These are phyloP conservation scores for Pardosa pseudoannulata DNA, from an alignment of 2,888 invertebrate species.

Conservation along the genomic window DNA sequence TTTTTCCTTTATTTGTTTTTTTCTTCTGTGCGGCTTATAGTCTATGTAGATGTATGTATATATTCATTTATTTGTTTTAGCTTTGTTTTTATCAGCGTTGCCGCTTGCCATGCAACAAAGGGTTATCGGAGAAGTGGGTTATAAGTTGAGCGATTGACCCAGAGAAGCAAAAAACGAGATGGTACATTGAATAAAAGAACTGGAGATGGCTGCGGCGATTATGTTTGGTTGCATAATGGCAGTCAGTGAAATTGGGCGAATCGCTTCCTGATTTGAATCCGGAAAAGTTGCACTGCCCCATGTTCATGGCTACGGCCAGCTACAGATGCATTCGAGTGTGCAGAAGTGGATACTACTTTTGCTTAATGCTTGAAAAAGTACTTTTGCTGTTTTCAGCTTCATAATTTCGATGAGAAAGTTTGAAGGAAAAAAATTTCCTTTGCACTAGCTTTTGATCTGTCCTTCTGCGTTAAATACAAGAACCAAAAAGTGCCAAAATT, in stretches of 20 bases:
- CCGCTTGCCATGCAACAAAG: conserved; percentile 38
- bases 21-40: background rate
- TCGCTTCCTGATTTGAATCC: conserved; percentile 17
- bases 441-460: no score
- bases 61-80: conserved; percentile 8
- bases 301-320: conserved; percentile 13
- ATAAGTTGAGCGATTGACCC: conserved; percentile 71
- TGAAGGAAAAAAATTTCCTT: no score
- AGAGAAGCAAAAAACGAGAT: conserved; percentile 32
- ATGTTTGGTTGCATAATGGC: conserved; percentile 4
- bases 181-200: conserved; percentile 12
- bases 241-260: conserved; percentile 22
- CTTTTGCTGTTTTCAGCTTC: no score
- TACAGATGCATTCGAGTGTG: background rate
- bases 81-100: conserved; percentile 45
- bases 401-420: no score
- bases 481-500: no score
- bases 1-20: background rate
- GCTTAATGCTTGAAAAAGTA: conserved; percentile 25
- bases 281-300: background rate
- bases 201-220: background rate
- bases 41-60: background rate
- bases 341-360: conserved; percentile 12
- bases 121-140: conserved; percentile 69
- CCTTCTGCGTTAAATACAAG: no score